Evolutionary conservation across 2,888 invertebrate genomes (phyloP).

Genomic region (Orthosia gracilis): DNA sequence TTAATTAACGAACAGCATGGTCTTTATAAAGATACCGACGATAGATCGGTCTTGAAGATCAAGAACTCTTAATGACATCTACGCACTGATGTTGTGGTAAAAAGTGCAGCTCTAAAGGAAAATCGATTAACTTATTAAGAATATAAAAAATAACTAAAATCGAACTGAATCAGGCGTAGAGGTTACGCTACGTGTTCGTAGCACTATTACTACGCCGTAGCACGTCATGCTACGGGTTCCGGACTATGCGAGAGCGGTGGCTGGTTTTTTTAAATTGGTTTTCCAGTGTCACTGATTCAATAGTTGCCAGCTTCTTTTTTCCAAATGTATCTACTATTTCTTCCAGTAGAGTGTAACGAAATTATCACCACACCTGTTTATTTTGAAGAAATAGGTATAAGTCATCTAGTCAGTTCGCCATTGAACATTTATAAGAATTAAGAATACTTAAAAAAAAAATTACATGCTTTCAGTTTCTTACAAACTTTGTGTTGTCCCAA

Average conservation of each 20-base stretch:
- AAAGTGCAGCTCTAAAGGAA: not conserved
- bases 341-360: not conserved
- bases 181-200: slow-evolving; percentile 2
- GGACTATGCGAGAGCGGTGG: not conserved
- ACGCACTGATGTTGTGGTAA: not conserved
- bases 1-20: not conserved
- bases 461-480: not conserved
- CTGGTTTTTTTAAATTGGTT: not conserved
- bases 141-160: not conserved
- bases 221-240: slow-evolving; percentile 17
- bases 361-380: not conserved
- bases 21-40: not conserved
- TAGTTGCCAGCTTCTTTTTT: not conserved
- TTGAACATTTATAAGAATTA: not conserved
- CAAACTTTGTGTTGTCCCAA: not conserved
- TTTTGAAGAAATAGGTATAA: not conserved
- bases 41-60: not conserved
- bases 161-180: not conserved
- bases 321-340: not conserved
- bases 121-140: not conserved
- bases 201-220: slow-evolving; percentile 41
- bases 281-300: not conserved
- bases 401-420: not conserved
- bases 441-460: not conserved
- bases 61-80: not conserved